Conservation (phyloP, 2,888 invertebrate genomes). For the Epicampocera succincta region DNA sequence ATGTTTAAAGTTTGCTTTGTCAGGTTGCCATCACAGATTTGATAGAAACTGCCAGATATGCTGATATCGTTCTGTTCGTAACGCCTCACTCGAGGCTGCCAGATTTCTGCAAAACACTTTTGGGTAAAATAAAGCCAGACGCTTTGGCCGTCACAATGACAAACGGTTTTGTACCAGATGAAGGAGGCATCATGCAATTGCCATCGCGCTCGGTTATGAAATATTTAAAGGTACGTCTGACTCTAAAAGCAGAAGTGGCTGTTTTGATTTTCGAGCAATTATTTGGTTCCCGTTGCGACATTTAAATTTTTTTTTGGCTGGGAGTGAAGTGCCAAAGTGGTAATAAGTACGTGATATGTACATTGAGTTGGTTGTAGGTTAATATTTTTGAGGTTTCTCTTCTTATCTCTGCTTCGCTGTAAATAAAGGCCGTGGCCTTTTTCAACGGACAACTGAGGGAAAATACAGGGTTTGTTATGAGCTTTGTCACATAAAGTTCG, state of each 20-base stretch:
- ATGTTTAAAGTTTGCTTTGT: conserved; percentile 6
- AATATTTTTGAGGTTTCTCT: too few relatives aligned
- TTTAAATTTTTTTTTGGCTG: too few relatives aligned
- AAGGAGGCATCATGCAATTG: conserved; percentile 95
- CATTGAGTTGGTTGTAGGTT: too few relatives aligned
- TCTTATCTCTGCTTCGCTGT: too few relatives aligned
- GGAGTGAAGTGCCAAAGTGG: too few relatives aligned
- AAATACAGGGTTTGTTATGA: too few relatives aligned
- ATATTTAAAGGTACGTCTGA: conserved; percentile 84
- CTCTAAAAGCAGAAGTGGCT: neutral
- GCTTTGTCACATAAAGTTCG: too few relatives aligned
- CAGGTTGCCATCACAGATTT: conserved; percentile 96
- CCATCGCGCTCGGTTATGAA: conserved; percentile 96
- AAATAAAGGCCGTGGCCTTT: too few relatives aligned
- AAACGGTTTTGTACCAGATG: conserved; percentile 96
- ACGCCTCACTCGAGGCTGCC: conserved; percentile 98
- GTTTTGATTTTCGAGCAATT: neutral
- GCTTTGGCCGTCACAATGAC: conserved; percentile 96
- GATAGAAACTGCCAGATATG: conserved; percentile 92
- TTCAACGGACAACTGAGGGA: too few relatives aligned
- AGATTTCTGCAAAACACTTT: conserved; percentile 90
- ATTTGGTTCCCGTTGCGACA: too few relatives aligned
- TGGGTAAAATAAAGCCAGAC: conserved; percentile 93
- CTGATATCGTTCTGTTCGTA: conserved; percentile 97
- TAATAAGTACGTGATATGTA: too few relatives aligned